phyloP scores from a whole-genome alignment of 2,797 vertebrate species.

The Siniperca scherzeri region DNA sequence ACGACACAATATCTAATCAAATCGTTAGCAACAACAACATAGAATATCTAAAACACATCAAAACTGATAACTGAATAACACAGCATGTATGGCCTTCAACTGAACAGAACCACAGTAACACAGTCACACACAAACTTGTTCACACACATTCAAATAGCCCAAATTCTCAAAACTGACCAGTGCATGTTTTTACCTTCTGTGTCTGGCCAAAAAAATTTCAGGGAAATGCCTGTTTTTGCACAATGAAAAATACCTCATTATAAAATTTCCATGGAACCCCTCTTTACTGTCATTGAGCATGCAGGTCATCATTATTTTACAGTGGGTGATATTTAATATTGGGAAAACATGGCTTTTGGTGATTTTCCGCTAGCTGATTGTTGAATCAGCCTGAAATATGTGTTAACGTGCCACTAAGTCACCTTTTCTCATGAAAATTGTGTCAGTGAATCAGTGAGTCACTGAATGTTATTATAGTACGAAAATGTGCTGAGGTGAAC shows the following conservation, averaged over 20 bases:
- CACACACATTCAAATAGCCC: no score
- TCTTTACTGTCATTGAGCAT: background rate
- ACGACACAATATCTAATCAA: no score
- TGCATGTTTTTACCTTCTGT: no score
- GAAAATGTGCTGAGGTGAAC: background rate
- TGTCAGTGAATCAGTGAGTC: conserved; percentile 31
- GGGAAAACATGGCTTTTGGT: background rate
- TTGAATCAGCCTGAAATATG: background rate
- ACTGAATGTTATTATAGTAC: background rate
- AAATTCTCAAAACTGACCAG: no score
- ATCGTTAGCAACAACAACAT: no score
- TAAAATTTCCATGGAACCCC: background rate
- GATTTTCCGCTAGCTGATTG: background rate
- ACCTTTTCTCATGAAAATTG: background rate
- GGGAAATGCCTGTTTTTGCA: conserved; percentile 37
- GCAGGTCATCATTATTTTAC: background rate
- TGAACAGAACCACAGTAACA: no score
- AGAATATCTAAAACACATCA: no score
- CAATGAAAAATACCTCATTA: conserved; percentile 9
- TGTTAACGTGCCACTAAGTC: background rate
- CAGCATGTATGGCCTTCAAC: no score
- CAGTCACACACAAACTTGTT: no score
- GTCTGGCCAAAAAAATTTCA: background rate
- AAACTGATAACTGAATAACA: no score
- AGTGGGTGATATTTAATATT: background rate